Base-by-base conservation (phyloP, 2,797 vertebrate genomes). In the Rhincodon typus region DNA sequence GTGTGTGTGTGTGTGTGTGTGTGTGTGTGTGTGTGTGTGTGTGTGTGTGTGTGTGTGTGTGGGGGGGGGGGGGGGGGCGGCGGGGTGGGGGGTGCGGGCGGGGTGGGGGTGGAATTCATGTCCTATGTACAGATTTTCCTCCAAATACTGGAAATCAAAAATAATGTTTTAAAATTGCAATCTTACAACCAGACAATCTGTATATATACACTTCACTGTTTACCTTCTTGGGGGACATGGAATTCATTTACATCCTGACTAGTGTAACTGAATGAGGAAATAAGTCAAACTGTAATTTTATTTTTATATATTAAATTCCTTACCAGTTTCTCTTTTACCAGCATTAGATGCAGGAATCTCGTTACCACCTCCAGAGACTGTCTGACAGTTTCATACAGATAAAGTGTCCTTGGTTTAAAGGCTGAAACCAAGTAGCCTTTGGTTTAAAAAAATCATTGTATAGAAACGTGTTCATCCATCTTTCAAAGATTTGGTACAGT, bases 401-500 rank as follows among this genome's bases (percentile, higher is more conserved):
- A 93, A 93, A 93, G 25, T 12, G 50, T n/a, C 0, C 72, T 77
- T 77, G 72, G 72, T 77, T n/a, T 77, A 77, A 77, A 15, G 72
- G 30, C 13, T 77, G 10, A 27, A 77, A 34, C 72, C 25, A 90
- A 90, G 53, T 42, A 87, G 87, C 30, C 17, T 4, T 57, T 53
- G 70, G 70, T 95, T 94, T 72, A 94, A 70, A n/a, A 77, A 21
- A 77, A 21, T 74, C 25, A 50, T 25, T 77, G 46, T 53, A 74
- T 27, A 95, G 70, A n/a, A 95, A 53, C n/a, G 94, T 30, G 27
- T 77, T 53, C 53, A 27, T 95, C 94, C 66, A 94, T 94, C 70
- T 95, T 77, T 77, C 46, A 74, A 94, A 95, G 94, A 21, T 77
- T 72, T 53, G 46, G 42, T n/a, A 57, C 46, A 72, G 34, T 74